Conservation (phyloP, 2,113 vertebrate genomes). For the Tretioscincus oriximinensis region DNA sequence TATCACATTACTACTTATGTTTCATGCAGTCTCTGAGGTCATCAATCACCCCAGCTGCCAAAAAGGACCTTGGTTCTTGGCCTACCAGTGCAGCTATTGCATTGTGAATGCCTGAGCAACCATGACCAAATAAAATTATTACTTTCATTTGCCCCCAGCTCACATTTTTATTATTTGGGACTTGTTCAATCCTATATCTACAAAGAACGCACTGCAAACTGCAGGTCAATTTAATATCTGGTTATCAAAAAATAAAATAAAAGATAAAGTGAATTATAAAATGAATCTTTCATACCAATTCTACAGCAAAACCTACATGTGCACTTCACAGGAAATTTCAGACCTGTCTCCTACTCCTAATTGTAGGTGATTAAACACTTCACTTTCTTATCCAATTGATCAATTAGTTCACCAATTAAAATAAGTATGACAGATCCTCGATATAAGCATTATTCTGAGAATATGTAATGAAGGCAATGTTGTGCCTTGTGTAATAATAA, state of each 20-base stretch:
- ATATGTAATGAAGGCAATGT: constrained; percentile 16
- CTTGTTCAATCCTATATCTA: constrained; percentile 27
- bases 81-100: neutral
- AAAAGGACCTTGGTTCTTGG: constrained; percentile 36
- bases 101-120: rapidly evolving
- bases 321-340: neutral
- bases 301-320: neutral
- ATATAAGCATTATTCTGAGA: constrained; percentile 18
- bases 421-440: constrained; percentile 23
- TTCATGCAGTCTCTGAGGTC: constrained; percentile 32
- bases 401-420: constrained; percentile 35
- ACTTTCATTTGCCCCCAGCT: neutral
- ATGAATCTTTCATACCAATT: neutral
- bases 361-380: constrained; percentile 29
- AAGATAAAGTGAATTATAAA: neutral
- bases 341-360: neutral
- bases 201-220: neutral
- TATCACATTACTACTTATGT: constrained; percentile 58
- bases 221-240: constrained; percentile 25
- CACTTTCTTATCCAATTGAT: constrained; percentile 25
- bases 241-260: constrained; percentile 24
- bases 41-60: constrained; percentile 55
- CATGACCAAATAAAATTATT: neutral
- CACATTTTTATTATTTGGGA: neutral
- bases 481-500: constrained; percentile 2